Evolutionary conservation across 1,140 invertebrate genomes (phyloP).

Genomic region (Platorchestia sp.): DNA sequence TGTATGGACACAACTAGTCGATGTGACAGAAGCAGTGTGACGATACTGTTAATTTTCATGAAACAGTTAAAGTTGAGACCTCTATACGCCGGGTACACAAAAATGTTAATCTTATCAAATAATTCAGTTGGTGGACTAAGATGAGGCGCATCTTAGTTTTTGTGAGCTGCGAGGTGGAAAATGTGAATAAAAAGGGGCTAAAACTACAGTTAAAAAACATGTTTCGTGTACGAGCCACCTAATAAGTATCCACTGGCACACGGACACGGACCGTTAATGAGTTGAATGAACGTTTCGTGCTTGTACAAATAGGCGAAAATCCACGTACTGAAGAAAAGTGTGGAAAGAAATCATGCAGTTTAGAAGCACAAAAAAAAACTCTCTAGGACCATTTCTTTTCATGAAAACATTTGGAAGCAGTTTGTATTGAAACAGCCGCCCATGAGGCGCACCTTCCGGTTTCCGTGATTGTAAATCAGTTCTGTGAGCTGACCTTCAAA

Average conservation of each 20-base stretch:
- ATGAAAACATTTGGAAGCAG: neutral
- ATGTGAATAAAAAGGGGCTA: no score
- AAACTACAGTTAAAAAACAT: no score
- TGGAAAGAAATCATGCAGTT: neutral
- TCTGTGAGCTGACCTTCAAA: neutral
- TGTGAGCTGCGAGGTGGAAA: no score
- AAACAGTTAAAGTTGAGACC: no score
- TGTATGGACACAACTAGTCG: no score
- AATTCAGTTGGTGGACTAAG: no score
- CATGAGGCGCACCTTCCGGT: neutral
- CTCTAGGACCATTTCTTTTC: neutral
- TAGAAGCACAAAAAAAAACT: neutral
- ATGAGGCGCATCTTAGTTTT: no score
- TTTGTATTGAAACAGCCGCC: neutral
- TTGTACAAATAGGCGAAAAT: neutral
- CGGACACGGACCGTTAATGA: neutral
- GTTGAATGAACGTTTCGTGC: neutral
- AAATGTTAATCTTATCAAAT: no score
- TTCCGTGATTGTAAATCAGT: slow-evolving; percentile 1
- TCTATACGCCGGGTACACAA: no score
- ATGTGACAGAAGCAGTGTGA: no score
- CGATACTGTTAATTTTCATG: no score
- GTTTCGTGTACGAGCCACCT: no score
- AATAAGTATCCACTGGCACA: neutral
- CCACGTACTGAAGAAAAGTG: neutral